Evolutionary conservation across 2,113 vertebrate species (phyloP).

Genomic region (Equus quagga): DNA sequence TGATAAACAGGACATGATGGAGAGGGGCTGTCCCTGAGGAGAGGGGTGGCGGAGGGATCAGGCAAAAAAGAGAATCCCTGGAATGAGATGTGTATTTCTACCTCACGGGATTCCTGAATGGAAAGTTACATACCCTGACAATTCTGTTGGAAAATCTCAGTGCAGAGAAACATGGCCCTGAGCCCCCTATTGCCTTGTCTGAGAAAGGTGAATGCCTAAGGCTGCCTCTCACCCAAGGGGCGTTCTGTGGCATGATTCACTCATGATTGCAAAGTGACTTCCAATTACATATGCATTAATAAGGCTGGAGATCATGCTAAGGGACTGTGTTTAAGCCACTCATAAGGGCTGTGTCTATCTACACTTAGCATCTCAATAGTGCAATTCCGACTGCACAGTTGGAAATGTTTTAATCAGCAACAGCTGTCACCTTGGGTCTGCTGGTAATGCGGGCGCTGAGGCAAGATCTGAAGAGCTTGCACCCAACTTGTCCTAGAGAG

Average conservation of each 20-base stretch:
- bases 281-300: conserved; percentile 29
- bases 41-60: neutral
- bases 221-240: neutral
- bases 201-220: neutral
- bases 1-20: neutral
- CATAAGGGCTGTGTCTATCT: conserved; percentile 27
- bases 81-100: neutral
- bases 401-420: conserved; percentile 76
- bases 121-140: neutral
- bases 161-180: neutral
- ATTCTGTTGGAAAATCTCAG: neutral
- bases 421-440: conserved; percentile 68
- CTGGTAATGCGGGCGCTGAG: neutral
- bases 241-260: neutral
- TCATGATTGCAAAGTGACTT: conserved; percentile 54
- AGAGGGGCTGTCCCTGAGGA: neutral
- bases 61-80: neutral
- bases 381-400: conserved; percentile 34
- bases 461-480: conserved; percentile 6
- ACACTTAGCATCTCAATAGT: conserved; percentile 65
- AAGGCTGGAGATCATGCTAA: conserved; percentile 5
- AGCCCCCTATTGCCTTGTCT: neutral
- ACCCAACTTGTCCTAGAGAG: conserved; percentile 44
- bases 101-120: neutral
- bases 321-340: conserved; percentile 56